Base-by-base conservation (phyloP, 2,888 invertebrate species). In the Chydorus sphaericus region DNA sequence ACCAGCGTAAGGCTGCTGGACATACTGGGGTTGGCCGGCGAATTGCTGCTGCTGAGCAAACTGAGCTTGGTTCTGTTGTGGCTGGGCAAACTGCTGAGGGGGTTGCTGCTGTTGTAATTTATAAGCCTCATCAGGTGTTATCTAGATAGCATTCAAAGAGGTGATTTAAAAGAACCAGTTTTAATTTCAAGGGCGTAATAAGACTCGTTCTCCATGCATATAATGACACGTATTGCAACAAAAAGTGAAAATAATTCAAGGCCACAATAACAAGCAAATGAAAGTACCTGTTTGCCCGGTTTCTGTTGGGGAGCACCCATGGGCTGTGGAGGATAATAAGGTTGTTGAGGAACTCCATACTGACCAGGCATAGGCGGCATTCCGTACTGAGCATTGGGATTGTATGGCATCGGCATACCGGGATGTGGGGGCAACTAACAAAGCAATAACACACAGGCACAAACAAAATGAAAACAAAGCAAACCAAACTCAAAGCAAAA, bases 41-140 rank as follows among this genome's bases (percentile, higher is more conserved):
- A 61, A 62, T 39, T 60, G 61, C 10, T 50, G 50, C 16, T 57
- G 51, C 55, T 33, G 44, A 26, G 26, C 44, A 44, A 26, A 44
- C 44, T n/a, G n/a, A n/a, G n/a, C n/a, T 18, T 62, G 62, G 29
- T 63, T 62, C 28, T 64, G 62, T 30, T 63, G 64, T 48, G 61
- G 63, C 36, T 61, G 57, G 55, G 60, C 57, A 11, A 52, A 57
- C 53, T 62, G 61, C 56, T 60, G 61, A 6, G 50, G 53, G n/a
- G 56, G 53, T 56, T 58, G 52, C 54, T 59, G 58, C 20, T 59
- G 58, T 30, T 57, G 57, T 11, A 57, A 37, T 18, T 57, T 56
- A 11, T 59, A 51, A 29, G 60, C 49, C n/a, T 60, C 61, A 39
- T 61, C 61, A 10, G 55, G 55, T 10, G 36, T 48, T 33, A 55